phyloP scores from a whole-genome alignment of 1,140 invertebrate genomes.

The Oryctes rhinoceros region DNA sequence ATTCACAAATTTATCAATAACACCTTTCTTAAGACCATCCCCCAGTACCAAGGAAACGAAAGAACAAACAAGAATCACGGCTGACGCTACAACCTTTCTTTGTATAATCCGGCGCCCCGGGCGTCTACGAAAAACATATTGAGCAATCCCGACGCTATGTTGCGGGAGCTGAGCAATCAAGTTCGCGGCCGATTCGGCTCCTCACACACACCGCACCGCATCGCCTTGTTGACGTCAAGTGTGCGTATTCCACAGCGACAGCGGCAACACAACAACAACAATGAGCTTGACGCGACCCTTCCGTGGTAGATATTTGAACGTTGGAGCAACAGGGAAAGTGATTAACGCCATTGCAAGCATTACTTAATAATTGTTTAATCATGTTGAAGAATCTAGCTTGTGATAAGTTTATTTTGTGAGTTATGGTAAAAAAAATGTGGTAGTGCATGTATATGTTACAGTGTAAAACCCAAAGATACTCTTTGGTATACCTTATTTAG shows the following conservation, averaged over 20 bases:
- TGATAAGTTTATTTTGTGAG: no score
- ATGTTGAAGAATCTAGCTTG: no score
- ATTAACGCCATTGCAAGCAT: background rate
- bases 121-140: background rate
- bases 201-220: background rate
- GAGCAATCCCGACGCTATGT: background rate
- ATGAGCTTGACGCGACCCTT: background rate
- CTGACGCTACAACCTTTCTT: background rate
- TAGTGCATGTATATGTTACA: no score
- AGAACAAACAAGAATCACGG: background rate
- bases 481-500: no score
- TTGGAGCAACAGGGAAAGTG: background rate
- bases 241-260: background rate
- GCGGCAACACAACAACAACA: background rate
- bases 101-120: background rate
- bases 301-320: background rate
- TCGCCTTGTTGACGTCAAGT: background rate
- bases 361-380: background rate
- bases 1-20: no score
- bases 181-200: background rate
- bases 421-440: no score
- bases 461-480: no score
- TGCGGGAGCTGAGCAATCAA: background rate
- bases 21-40: no score
- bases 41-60: no score